Percentiles rank a stretch among this genome's conserved stretches.
Conservation (phyloP, 2,888 invertebrate genomes). For the Cryptosula pallasiana region DNA sequence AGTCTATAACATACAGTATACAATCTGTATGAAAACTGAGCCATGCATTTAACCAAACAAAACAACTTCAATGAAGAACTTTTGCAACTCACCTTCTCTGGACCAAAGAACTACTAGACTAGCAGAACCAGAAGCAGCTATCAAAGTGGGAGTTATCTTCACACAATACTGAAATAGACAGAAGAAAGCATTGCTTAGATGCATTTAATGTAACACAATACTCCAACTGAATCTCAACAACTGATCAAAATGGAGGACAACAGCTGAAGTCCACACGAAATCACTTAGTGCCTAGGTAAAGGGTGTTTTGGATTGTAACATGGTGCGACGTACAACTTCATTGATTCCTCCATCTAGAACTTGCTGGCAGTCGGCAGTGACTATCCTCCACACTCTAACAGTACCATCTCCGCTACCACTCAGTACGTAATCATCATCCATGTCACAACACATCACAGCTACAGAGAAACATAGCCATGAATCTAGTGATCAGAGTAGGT, state of each 20-base stretch:
- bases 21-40: too few relatives aligned
- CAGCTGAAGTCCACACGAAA: too few relatives aligned
- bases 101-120: slow-evolving; percentile 29
- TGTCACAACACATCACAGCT: slow-evolving; percentile 42
- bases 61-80: too few relatives aligned
- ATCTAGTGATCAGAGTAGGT: background rate
- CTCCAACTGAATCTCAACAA: too few relatives aligned
- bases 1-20: background rate
- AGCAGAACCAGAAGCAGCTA: slow-evolving; percentile 43
- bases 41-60: too few relatives aligned
- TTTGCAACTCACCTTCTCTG: slow-evolving; percentile 6
- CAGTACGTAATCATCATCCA: slow-evolving; percentile 37
- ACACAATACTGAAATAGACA: slow-evolving; percentile 41
- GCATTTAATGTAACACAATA: too few relatives aligned
- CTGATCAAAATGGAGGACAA: too few relatives aligned
- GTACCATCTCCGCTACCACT: slow-evolving; percentile 43
- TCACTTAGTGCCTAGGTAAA: too few relatives aligned
- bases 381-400: slow-evolving; percentile 36
- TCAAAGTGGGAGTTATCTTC: slow-evolving; percentile 37
- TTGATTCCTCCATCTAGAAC: slow-evolving; percentile 35
- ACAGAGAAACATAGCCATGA: background rate
- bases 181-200: too few relatives aligned
- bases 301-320: too few relatives aligned
- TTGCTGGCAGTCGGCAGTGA: slow-evolving; percentile 34
- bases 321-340: slow-evolving; percentile 44